A percentile compares a stretch with the other conserved stretches of the same genome.
phyloP scores from a whole-genome alignment of 2,113 vertebrate genomes.

The Stegostoma tigrinum region DNA sequence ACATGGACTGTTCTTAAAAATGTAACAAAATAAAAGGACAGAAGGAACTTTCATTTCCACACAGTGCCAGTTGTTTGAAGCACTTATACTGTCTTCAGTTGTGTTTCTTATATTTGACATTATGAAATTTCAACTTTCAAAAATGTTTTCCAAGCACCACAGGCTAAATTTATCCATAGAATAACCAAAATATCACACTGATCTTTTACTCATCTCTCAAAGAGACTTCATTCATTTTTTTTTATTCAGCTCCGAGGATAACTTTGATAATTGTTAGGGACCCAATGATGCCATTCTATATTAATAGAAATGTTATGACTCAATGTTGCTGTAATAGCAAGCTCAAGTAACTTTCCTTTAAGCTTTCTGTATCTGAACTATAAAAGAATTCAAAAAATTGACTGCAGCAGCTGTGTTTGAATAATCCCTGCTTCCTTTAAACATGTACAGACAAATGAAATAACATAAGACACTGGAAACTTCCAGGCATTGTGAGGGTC shows the following conservation, averaged over 20 bases:
- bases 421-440: slow-evolving; percentile 21
- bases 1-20: not conserved
- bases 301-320: not conserved
- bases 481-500: not conserved
- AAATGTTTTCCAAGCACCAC: not conserved
- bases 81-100: not conserved
- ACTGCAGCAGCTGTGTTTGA: not conserved
- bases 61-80: not conserved
- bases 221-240: not conserved
- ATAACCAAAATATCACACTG: not conserved
- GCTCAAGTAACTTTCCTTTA: not conserved
- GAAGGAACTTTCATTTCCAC: not conserved
- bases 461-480: not conserved
- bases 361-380: not conserved
- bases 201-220: not conserved
- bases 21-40: not conserved
- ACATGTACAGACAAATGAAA: not conserved
- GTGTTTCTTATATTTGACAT: not conserved
- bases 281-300: not conserved
- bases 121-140: not conserved
- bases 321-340: not conserved
- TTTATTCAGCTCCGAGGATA: not conserved
- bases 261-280: not conserved
- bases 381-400: slow-evolving; percentile 20
- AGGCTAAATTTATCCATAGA: not conserved